A percentile compares a stretch with the other conserved stretches of the same genome.
These are phyloP conservation scores for Platygyra sinensis DNA, from an alignment of 64 coral and sea anemone genomes.

Conservation along the genomic window DNA sequence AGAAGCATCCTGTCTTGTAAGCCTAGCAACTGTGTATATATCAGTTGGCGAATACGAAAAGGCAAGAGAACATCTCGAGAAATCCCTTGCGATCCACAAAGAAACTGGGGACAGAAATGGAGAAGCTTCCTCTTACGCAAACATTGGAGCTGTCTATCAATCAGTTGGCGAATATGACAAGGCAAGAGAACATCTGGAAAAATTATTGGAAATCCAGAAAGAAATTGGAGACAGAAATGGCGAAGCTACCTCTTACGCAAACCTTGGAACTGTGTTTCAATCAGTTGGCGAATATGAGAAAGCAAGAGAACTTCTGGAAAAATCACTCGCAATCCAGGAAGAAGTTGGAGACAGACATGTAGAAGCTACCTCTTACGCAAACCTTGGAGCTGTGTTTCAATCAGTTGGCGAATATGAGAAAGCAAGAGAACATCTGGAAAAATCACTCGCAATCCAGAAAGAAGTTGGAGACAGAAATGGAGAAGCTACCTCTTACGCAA, in stretches of 20 bases:
- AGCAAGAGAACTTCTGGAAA: background rate
- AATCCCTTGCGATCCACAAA: background rate
- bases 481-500: no score
- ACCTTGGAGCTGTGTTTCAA: background rate
- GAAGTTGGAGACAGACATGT: no score
- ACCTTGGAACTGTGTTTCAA: background rate
- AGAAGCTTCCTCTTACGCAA: background rate
- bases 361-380: background rate
- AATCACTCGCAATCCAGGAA: background rate
- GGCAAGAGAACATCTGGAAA: background rate
- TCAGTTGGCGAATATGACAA: background rate
- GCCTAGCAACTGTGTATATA: no score
- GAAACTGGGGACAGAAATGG: background rate
- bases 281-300: background rate
- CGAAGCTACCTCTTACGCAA: background rate
- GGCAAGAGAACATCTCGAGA: background rate
- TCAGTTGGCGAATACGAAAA: no score
- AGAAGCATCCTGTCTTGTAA: no score
- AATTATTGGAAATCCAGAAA: background rate
- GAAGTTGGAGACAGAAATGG: no score
- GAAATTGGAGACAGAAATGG: background rate
- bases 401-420: background rate
- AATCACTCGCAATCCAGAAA: background rate
- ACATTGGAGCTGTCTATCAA: background rate
- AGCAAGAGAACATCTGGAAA: background rate